Evolutionary conservation across 2,888 invertebrate species (phyloP).

Genomic region (Ommatoiulus sabulosus): DNA sequence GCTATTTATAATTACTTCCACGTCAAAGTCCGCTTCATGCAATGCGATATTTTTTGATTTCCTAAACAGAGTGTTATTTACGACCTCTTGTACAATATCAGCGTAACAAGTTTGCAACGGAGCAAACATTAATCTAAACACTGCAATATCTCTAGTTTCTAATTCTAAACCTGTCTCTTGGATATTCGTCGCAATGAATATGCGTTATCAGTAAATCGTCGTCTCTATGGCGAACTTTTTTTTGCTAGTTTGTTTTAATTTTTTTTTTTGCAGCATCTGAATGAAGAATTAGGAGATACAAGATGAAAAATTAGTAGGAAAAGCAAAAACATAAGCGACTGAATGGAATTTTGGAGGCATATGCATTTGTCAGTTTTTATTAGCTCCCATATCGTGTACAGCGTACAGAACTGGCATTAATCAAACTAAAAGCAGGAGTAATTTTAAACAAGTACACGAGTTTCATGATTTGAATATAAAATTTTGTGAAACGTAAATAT

Average conservation of each 20-base stretch:
- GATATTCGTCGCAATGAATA: background rate
- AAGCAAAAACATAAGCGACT: background rate
- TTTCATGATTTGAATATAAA: slow-evolving; percentile 2
- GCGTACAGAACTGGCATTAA: background rate
- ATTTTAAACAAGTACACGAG: background rate
- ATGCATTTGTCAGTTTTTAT: slow-evolving; percentile 6
- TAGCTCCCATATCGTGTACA: background rate
- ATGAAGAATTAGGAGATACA: slow-evolving; percentile 13
- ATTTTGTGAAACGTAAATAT: background rate
- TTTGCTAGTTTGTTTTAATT: background rate
- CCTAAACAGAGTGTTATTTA: no score
- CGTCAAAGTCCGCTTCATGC: no score
- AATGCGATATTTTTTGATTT: no score
- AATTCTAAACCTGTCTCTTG: slow-evolving; percentile 4
- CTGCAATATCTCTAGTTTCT: background rate
- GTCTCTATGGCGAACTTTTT: background rate
- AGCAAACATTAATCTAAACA: background rate
- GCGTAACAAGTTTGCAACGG: background rate
- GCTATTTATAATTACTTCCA: no score
- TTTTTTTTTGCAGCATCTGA: slow-evolving; percentile 9
- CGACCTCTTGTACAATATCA: background rate
- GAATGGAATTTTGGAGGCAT: background rate
- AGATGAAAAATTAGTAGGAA: slow-evolving; percentile 7
- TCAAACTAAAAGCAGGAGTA: background rate
- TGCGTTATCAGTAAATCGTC: slow-evolving; percentile 3